Base-by-base conservation (phyloP, 2,113 vertebrate species). In the Paralichthys olivaceus region DNA sequence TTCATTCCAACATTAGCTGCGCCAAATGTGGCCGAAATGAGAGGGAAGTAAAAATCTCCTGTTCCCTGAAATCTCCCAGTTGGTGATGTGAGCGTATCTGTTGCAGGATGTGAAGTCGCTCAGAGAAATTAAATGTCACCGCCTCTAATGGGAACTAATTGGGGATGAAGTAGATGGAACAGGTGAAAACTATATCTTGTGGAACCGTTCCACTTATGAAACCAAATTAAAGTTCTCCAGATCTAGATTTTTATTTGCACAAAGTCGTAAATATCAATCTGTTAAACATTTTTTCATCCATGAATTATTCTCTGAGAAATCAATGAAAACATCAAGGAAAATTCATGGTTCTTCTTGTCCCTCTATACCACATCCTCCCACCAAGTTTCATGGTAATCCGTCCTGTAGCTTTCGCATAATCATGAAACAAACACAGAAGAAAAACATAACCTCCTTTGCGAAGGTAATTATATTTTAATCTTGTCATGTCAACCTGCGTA, bases 381-480 rank as follows among this genome's bases (percentile, higher is more conserved):
- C 37, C 37, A 13, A 40, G 37, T 4, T 40, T 40, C 37, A 40
- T 40, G 11, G 12, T 40, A 40, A 40, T 40, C 37, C 1, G 12
- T 40, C 37, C 37, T 12, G 37, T 12, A 3, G 37, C 37, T 40
- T 40, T 40, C 12, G 11, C 12, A 40, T 40, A 40, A 40, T 40
- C 37, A 40, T 40, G 37, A 34, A 34, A 8, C 32, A 34, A 40
- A 40, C 37, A 40, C 12, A 9, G 37, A 13, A 40, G 37, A 40
- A 40, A 2, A 40, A 40, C 37, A 40, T 4, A 12, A 40, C 37
- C 37, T 40, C 37, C 12, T 40, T 13, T 40, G 37, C 11, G 11
- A 40, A 40, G 37, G 37, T 40, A 51, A 51, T 66, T n/a, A 47
- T 9, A 7, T 45, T 72, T 82, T 37, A 75, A 65, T 69, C 65